Evolutionary conservation across 2,797 vertebrate genomes (phyloP), one percentile per base, ranked within the genome.

Genomic region (Sebastes nivosus): DNA sequence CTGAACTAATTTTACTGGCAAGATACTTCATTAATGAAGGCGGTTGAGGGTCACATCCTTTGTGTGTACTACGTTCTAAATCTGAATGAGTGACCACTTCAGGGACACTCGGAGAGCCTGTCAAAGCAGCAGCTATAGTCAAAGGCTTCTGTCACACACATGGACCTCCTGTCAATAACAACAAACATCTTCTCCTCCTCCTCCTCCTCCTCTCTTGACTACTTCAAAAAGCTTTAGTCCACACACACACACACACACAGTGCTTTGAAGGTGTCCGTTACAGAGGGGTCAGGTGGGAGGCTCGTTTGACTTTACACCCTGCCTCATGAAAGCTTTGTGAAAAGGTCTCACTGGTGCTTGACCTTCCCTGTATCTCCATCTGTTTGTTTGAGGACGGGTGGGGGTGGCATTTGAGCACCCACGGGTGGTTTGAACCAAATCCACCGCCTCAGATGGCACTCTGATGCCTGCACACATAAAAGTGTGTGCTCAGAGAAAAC

Each of bases 341-440:
- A 69, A 92, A 92, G 88, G 92, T 90, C 86, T 55, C 63, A n/a
- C 50, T 18, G 38, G 13, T 50, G 11, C 78, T n/a, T 89, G 87
- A 91, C 89, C 81, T 89, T 89, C 87, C 61, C 59, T 42, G 13
- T 67, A 29, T 64, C 79, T 42, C 52, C 5, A 22, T 65, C 57
- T 71, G 72, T 79, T 67, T 50, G 80, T 87, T 65, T 81, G 83
- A 72, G 79, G 77, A 14, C 20, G 42, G 69, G 46, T 18, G 27
- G 4, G 8, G 59, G 34, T 67, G 91, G 82, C 59, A 57, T 89
- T 87, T 82, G 22, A 74, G 58, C 1, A 27, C 63, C 58, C 20
- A 9, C 3, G 64, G 88, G 83, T 80, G 83, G 79, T 52, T 6
- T 16, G 20, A 30, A 22, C 34, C 12, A 25, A 57, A 58, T 24